Evolutionary conservation across 1,140 invertebrate genomes (phyloP).

Genomic region (Bombus confusus): DNA sequence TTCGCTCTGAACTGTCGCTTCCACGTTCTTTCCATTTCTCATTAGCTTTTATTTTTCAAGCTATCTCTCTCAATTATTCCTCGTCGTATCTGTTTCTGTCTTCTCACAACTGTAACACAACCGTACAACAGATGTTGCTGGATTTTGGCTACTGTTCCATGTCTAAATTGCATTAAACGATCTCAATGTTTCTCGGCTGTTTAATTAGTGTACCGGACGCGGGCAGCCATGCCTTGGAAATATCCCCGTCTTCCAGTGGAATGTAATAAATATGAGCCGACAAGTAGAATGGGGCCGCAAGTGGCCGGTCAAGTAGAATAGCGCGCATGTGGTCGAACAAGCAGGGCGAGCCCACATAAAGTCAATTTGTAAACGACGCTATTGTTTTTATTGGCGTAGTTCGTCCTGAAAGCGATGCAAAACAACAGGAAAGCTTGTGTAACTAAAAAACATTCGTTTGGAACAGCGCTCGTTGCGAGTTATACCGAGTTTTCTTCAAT

Average conservation of each 20-base stretch:
- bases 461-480: neutral
- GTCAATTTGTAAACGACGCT: neutral
- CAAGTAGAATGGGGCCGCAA: conserved; percentile 15
- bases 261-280: neutral
- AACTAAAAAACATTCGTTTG: neutral
- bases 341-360: neutral
- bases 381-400: neutral
- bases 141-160: neutral
- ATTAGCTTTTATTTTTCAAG: neutral
- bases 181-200: neutral
- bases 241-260: neutral
- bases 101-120: neutral
- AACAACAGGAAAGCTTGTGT: neutral
- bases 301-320: conserved; percentile 9
- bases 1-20: neutral
- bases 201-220: neutral
- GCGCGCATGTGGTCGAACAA: neutral
- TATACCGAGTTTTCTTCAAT: neutral
- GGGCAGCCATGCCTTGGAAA: neutral
- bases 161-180: neutral
- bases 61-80: neutral
- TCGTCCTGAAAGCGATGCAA: too few relatives aligned
- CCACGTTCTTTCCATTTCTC: neutral
- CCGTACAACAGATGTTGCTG: neutral
- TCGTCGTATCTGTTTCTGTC: neutral